These are phyloP conservation scores for Heteromormyrus szaboi DNA, from an alignment of 2,797 vertebrate species.

Conservation along the genomic window DNA sequence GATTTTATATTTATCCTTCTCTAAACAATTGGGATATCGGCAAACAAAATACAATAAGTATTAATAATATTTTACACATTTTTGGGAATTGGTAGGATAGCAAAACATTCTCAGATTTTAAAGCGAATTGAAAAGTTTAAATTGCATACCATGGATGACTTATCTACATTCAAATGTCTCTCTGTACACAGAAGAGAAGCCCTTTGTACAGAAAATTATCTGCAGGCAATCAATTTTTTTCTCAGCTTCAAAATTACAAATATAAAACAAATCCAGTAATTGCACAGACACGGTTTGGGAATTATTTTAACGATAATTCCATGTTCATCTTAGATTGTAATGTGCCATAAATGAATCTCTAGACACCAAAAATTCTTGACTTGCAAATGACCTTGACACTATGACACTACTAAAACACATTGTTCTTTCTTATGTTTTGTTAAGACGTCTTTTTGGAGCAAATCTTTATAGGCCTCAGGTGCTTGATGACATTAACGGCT, in stretches of 20 bases:
- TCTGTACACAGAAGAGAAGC: constrained; percentile 43
- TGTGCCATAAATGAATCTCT: constrained; percentile 10
- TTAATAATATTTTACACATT: constrained; percentile 26
- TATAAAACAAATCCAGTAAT: constrained; percentile 24
- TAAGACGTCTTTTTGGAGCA: constrained; percentile 53
- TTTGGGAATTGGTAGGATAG: constrained; percentile 29
- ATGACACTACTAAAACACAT: constrained; percentile 60
- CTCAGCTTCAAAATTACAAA: constrained; percentile 20
- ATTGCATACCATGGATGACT: background rate
- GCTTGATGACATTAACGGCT: constrained; percentile 50
- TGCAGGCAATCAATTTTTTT: constrained; percentile 22
- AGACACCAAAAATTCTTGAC: constrained; percentile 40
- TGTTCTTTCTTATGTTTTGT: constrained; percentile 53
- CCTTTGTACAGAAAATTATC: constrained; percentile 58
- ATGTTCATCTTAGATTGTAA: background rate
- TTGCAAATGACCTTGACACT: constrained; percentile 59
- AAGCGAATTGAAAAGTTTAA: background rate
- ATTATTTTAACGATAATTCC: constrained; percentile 42
- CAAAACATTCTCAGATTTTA: background rate
- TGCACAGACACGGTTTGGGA: constrained; percentile 64
- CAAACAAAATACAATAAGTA: constrained; percentile 51
- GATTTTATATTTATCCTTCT: constrained; percentile 95
- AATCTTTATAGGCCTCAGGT: constrained; percentile 48
- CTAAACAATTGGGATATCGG: constrained; percentile 93
- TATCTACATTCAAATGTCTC: constrained; percentile 41